Evolutionary conservation across 2,797 vertebrate genomes (phyloP), one percentile per base, ranked within the genome.

Genomic region (Manis crassicaudata): DNA sequence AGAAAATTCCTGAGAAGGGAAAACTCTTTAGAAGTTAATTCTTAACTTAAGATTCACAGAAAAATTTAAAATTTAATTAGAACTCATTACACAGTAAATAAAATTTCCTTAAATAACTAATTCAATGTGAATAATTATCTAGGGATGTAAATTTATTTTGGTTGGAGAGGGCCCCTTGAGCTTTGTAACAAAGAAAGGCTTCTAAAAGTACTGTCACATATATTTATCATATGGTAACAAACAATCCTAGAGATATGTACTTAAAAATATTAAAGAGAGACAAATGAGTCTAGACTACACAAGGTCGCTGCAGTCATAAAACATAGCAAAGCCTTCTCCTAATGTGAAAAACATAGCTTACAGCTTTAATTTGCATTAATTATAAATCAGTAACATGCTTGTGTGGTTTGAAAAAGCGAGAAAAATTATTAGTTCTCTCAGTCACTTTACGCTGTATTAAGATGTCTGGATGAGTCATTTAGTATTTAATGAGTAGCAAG

Each of bases 381-480:
- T 99, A 99, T 99, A 99, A 99, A 99, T 99, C 99, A 99, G 99
- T 99, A 98, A 99, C 99, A 98, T 99, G 99, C 99, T 99, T 99
- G 99, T 99, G 99, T 98, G 99, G 98, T 99, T 99, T 98, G 98
- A 99, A 99, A 99, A 99, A 99, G 98, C 98, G 98, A 99, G 98
- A 99, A 99, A 99, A 99, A 99, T 99, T 99, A 99, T 99, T 99
- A 98, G 98, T 98, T 98, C 98, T 98, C 98, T 99, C 99, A 99
- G 97, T 99, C 98, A 99, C 98, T 99, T 99, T 99, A 99, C 99
- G 99, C 99, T 99, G 99, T 99, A 99, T 99, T 99, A 99, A 99
- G 99, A 99, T 98, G 99, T 99, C 99, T 99, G 99, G 99, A 99
- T 99, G 99, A 99, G 99, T 99, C 99, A 99, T 99, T 99, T 99